Percentiles rank a stretch among this genome's conserved stretches.
These are phyloP conservation scores for Clarias fuscus DNA, from an alignment of 2,797 vertebrate genomes.

Conservation along the genomic window DNA sequence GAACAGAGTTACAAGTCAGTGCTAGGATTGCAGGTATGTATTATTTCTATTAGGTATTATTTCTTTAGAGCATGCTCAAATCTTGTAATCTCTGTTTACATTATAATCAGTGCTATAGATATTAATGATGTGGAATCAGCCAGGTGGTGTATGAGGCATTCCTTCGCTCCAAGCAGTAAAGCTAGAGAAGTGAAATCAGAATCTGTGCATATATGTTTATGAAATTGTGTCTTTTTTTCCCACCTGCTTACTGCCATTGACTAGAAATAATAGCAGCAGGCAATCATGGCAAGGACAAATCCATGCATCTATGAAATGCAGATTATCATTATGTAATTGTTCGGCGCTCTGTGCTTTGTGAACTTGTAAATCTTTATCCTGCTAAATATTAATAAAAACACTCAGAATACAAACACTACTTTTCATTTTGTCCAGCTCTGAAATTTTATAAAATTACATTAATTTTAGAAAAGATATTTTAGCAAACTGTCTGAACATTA, in stretches of 20 bases:
- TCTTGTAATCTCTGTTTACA: not conserved
- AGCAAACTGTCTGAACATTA: not conserved
- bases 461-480: not conserved
- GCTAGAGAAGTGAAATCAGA: not conserved
- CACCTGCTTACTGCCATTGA: not conserved
- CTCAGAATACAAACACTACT: too few relatives aligned
- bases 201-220: not conserved
- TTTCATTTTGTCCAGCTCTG: not conserved
- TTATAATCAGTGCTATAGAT: not conserved
- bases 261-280: not conserved
- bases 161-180: not conserved
- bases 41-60: constrained; percentile 8
- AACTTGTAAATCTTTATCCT: not conserved
- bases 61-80: not conserved
- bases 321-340: not conserved
- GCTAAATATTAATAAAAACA: not conserved
- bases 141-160: constrained; percentile 24
- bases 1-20: constrained; percentile 61
- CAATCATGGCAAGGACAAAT: not conserved
- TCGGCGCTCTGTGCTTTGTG: not conserved
- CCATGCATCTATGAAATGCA: not conserved
- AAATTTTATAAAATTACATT: not conserved
- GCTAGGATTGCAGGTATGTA: constrained; percentile 71
- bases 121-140: constrained; percentile 22
- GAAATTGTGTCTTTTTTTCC: not conserved